Evolutionary conservation across 2,113 vertebrate genomes (phyloP), one percentile per base, ranked within the genome.

Genomic region (Neodon shergylaensis): DNA sequence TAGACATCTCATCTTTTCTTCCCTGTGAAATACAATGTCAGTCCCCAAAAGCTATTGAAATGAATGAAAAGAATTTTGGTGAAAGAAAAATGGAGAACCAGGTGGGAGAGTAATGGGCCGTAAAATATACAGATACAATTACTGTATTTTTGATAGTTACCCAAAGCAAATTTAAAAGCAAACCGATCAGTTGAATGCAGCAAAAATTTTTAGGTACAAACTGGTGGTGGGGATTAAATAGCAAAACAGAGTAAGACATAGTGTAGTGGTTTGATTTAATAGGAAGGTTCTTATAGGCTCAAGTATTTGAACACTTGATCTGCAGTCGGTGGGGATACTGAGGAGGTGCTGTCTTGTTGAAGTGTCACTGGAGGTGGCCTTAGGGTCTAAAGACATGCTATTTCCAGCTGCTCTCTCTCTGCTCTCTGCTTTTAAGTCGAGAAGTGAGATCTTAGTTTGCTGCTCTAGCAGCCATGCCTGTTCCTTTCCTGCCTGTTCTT

Each of bases 151-250:
- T 91, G 84, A 86, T 63, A 92, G 68, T 58, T 52, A 88, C 11
- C 96, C 66, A 90, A 92, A 89, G 74, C 79, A 91, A 90, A 94
- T 84, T 92, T 44, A 79, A 92, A 94, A 90, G 63, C 68, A 47
- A 52, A 95, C 39, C 26, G 28, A 81, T 95, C 49, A 85, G 47
- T 91, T 78, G 78, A 89, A 84, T 72, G 8, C 42, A 92, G 58
- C 68, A 93, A 90, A 90, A 94, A 78, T 5, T 1, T 91, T 61
- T 83, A 86, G 73, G 24, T 28, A 47, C 24, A 47, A 61, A 21
- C 44, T 92, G 92, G 73, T 73, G 94, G n/a, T 58, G 17, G 68
- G 39, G 78, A 3, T 49, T 24, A 72, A 84, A 88, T 0, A 44
- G 12, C 14, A 91, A 84, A 90, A 72, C 1, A n/a, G 63, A 58